A percentile compares a stretch with the other conserved stretches of the same genome.
Conservation (phyloP, 2,113 vertebrate species). For the Neodon shergylaensis region DNA sequence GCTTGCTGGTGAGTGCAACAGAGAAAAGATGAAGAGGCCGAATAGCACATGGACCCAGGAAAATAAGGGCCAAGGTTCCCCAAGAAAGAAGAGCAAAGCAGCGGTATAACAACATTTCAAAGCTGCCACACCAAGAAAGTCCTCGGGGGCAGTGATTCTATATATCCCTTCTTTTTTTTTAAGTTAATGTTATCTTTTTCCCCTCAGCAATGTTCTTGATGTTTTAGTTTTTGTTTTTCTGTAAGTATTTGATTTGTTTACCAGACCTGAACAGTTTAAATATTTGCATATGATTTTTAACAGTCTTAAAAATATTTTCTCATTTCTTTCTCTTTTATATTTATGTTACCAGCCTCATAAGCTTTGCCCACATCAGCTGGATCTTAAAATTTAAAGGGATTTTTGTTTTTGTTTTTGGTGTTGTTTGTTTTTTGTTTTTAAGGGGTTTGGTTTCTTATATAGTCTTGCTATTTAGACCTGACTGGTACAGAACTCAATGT, state of each 20-base stretch:
- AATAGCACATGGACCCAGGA: neutral
- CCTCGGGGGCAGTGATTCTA: neutral
- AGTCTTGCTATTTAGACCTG: neutral
- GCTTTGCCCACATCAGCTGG: neutral
- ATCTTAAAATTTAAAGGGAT: neutral
- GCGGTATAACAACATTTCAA: accelerated
- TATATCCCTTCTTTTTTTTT: neutral
- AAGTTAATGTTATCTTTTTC: neutral
- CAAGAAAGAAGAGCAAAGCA: neutral
- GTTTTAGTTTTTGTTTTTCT: neutral
- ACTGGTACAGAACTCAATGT: neutral
- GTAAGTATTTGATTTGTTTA: neutral
- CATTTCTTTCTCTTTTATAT: neutral
- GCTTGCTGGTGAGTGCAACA: neutral
- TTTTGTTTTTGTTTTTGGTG: neutral
- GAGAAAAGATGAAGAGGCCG: neutral
- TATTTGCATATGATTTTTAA: neutral
- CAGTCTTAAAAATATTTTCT: neutral
- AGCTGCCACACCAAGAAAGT: neutral
- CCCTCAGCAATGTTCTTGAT: neutral
- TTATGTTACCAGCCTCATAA: neutral
- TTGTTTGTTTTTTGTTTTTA: neutral
- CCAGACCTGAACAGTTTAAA: neutral
- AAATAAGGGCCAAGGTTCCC: no score
- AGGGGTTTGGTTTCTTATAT: no score